A percentile compares a stretch with the other conserved stretches of the same genome.
Conservation (phyloP, 2,888 invertebrate genomes). For the Hyppa rectilinea region DNA sequence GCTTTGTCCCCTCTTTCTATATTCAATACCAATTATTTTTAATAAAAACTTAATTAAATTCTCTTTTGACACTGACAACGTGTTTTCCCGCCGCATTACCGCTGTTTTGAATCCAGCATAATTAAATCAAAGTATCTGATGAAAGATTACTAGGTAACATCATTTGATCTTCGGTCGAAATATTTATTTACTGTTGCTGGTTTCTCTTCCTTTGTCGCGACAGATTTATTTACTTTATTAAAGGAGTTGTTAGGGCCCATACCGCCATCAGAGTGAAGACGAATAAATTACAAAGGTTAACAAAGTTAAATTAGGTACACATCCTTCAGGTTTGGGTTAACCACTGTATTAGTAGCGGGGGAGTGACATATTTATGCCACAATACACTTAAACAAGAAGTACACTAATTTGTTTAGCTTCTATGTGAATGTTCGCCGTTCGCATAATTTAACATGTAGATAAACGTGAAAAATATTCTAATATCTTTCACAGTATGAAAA, state of each 20-base stretch:
- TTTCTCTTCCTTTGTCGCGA: constrained; percentile 33
- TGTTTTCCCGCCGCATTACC: constrained; percentile 48
- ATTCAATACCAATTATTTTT: constrained; percentile 61
- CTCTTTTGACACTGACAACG: constrained; percentile 61
- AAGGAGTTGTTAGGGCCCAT: constrained; percentile 43
- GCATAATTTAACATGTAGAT: neutral
- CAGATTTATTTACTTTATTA: constrained; percentile 63
- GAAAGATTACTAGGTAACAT: constrained; percentile 49
- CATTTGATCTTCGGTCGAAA: constrained; percentile 56
- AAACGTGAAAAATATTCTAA: constrained; percentile 18
- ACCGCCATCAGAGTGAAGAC: constrained; percentile 44
- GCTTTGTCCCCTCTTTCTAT: constrained; percentile 47
- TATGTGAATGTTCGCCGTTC: neutral
- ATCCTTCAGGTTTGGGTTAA: constrained; percentile 47
- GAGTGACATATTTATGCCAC: constrained; percentile 46
- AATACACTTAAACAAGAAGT: constrained; percentile 32
- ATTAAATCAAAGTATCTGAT: constrained; percentile 58
- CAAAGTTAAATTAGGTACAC: constrained; percentile 58
- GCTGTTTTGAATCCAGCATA: constrained; percentile 54
- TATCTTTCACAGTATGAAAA: constrained; percentile 14
- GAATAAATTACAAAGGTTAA: constrained; percentile 61
- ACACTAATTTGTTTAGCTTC: constrained; percentile 29
- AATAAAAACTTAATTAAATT: constrained; percentile 61
- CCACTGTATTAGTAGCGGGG: constrained; percentile 35
- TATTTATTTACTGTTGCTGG: constrained; percentile 49